phyloP scores from a whole-genome alignment of 2,113 vertebrate species.

The Rhagologus leucostigma region DNA sequence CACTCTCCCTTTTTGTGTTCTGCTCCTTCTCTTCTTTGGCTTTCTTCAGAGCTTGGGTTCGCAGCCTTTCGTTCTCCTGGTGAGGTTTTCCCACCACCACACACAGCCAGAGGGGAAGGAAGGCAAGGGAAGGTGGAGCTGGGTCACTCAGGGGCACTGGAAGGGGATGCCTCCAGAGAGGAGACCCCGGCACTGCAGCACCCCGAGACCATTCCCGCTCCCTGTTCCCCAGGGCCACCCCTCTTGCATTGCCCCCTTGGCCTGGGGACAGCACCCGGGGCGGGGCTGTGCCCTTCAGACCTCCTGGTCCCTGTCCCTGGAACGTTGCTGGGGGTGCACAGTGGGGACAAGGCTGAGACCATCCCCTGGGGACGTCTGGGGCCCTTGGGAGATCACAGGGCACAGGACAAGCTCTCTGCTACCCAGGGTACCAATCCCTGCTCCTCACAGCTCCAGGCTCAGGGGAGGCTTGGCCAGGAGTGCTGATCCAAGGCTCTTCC shows the following conservation, averaged over 20 bases:
- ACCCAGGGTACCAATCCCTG: neutral
- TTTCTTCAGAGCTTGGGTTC: conserved; percentile 63
- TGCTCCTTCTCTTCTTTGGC: conserved; percentile 56
- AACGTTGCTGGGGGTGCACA: too few species aligned
- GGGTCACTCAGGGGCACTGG: neutral
- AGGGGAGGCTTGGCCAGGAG: neutral
- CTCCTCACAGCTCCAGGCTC: neutral
- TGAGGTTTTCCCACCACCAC: neutral
- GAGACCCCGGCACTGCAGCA: neutral
- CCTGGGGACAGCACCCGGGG: neutral
- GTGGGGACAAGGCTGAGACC: neutral
- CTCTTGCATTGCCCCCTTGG: neutral
- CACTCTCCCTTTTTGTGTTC: conserved; percentile 35
- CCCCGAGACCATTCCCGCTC: too few species aligned
- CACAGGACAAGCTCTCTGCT: neutral
- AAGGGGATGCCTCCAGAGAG: neutral
- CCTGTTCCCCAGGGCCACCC: too few species aligned
- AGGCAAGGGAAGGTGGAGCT: neutral
- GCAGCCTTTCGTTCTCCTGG: conserved; percentile 73
- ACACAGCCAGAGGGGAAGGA: neutral
- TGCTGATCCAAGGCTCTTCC: neutral
- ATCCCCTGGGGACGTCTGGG: neutral
- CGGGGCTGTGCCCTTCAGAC: neutral
- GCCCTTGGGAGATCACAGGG: neutral
- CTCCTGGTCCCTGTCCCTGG: neutral